Evolutionary conservation across 2,113 vertebrate species (phyloP).

Genomic region (Lontra canadensis): DNA sequence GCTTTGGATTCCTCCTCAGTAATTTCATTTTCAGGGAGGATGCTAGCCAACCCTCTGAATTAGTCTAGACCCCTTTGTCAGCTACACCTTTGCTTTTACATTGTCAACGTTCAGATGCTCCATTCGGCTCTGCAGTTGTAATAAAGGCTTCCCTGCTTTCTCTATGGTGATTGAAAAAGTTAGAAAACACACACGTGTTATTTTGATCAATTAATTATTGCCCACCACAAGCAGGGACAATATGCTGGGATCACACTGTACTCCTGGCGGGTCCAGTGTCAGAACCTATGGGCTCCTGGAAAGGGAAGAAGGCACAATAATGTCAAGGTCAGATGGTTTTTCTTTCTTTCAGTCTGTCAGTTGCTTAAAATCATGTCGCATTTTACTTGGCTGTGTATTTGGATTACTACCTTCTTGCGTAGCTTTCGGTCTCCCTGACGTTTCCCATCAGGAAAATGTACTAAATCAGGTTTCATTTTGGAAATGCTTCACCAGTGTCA

Average conservation of each 20-base stretch:
- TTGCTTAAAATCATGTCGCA: not conserved
- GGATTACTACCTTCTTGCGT: not conserved
- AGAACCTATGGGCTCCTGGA: not conserved
- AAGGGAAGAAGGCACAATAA: not conserved
- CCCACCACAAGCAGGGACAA: not conserved
- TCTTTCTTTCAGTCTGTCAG: not conserved
- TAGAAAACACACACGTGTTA: not conserved
- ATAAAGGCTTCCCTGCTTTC: not conserved
- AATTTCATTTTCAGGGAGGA: not conserved
- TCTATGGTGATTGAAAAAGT: not conserved
- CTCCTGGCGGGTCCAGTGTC: not conserved
- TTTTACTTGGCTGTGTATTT: not conserved
- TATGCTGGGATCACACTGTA: not conserved
- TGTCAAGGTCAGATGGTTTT: not conserved
- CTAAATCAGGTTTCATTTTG: not conserved
- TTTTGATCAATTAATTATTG: not conserved
- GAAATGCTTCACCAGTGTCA: not conserved
- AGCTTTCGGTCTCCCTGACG: not conserved
- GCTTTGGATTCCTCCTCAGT: not conserved
- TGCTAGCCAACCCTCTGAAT: not conserved
- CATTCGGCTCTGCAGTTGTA: not conserved
- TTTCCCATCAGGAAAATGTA: not conserved
- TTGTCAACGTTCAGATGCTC: not conserved
- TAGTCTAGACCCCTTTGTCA: not conserved
- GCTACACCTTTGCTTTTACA: not conserved